These are phyloP conservation scores for Plectropomus leopardus DNA, from an alignment of 2,113 vertebrate species.

Conservation along the genomic window DNA sequence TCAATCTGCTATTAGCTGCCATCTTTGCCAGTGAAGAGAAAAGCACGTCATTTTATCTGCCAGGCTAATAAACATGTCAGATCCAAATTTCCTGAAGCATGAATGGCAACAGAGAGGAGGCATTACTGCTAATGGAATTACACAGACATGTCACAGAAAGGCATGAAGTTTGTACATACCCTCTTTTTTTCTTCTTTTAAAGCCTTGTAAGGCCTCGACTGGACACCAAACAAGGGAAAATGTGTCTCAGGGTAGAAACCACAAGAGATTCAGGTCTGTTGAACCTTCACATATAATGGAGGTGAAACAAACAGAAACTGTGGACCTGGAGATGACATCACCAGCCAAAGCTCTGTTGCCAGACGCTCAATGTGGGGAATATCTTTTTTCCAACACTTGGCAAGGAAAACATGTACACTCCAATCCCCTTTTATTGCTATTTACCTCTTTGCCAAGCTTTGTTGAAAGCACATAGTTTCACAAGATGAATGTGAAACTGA, in stretches of 20 bases:
- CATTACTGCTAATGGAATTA: slow-evolving; percentile 19
- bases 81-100: slow-evolving; percentile 24
- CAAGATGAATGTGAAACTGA: slow-evolving; percentile 72
- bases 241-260: slow-evolving; percentile 58
- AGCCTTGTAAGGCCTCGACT: slow-evolving; percentile 35
- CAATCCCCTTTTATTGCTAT: slow-evolving; percentile 75
- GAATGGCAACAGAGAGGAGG: slow-evolving; percentile 11
- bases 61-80: slow-evolving; percentile 19
- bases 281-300: slow-evolving; percentile 68
- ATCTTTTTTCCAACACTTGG: slow-evolving; percentile 71
- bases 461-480: slow-evolving; percentile 72
- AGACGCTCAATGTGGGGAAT: slow-evolving; percentile 71
- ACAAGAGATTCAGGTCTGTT: slow-evolving; percentile 55
- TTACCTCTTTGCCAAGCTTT: slow-evolving; percentile 76
- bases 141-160: slow-evolving; percentile 20
- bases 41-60: background rate
- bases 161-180: slow-evolving; percentile 13
- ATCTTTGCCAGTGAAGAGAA: slow-evolving; percentile 7
- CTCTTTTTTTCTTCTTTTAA: slow-evolving; percentile 16
- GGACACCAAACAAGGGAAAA: slow-evolving; percentile 64
- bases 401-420: slow-evolving; percentile 59
- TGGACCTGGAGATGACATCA: slow-evolving; percentile 79
- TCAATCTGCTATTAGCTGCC: background rate
- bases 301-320: slow-evolving; percentile 76
- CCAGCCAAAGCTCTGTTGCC: slow-evolving; percentile 63